Evolutionary conservation across 2,797 vertebrate genomes (phyloP).

Genomic region (Australoheros facetus): DNA sequence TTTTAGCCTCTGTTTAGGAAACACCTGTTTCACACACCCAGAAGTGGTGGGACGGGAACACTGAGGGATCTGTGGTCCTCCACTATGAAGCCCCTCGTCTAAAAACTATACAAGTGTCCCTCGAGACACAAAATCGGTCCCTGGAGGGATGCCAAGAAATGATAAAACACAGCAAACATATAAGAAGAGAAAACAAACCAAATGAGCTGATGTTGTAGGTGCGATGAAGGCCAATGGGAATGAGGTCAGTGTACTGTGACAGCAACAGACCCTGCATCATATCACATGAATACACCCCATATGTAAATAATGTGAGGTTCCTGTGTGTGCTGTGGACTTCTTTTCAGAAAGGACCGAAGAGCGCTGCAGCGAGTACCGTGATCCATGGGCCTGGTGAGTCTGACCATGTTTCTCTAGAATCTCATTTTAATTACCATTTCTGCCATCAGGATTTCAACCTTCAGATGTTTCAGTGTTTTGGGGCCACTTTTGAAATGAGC

Average conservation of each 20-base stretch:
- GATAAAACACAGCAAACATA: neutral
- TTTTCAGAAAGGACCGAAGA: conserved; percentile 3
- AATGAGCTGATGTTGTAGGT: neutral
- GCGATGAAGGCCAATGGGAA: neutral
- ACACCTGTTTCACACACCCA: conserved; percentile 58
- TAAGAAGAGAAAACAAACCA: neutral
- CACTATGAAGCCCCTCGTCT: rapidly evolving
- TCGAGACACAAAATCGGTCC: neutral
- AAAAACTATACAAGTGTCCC: neutral
- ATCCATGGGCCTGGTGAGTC: conserved; percentile 67
- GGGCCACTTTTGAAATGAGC: too few relatives aligned
- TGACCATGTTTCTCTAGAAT: neutral
- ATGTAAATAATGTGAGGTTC: conserved; percentile 59
- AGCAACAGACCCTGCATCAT: neutral
- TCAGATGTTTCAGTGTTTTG: too few relatives aligned
- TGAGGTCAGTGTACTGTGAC: conserved; percentile 21
- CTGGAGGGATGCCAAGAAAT: neutral
- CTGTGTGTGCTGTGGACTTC: neutral
- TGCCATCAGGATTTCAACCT: too few relatives aligned
- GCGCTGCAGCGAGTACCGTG: neutral
- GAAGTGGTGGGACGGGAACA: neutral
- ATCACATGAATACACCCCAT: neutral
- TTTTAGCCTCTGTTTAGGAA: conserved; percentile 54
- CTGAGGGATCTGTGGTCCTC: rapidly evolving
- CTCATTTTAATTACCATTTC: neutral